Evolutionary conservation across 2,888 invertebrate species (phyloP).

Genomic region (Muschampia plurimacula): DNA sequence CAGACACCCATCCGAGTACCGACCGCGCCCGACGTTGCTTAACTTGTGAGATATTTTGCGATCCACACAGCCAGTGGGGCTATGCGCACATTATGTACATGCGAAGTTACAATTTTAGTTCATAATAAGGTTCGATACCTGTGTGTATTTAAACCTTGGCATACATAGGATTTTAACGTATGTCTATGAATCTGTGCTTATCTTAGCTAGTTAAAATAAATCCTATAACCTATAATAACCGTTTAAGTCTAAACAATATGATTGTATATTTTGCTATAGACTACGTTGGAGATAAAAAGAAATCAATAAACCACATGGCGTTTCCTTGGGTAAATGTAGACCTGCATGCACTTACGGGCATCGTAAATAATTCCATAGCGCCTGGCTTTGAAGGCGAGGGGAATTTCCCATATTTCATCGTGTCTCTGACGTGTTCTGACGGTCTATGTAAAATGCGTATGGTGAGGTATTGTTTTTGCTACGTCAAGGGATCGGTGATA

Average conservation of each 20-base stretch:
- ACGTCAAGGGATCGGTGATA: too few relatives aligned
- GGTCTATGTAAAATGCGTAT: background rate
- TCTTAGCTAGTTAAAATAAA: background rate
- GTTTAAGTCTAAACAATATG: background rate
- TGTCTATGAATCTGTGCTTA: too few relatives aligned
- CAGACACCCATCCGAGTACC: slow-evolving; percentile 50
- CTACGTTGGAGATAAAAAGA: background rate
- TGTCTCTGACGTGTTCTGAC: slow-evolving; percentile 11
- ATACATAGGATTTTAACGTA: too few relatives aligned
- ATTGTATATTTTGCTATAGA: slow-evolving; percentile 8
- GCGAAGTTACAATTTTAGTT: too few relatives aligned
- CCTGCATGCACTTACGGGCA: slow-evolving; percentile 23
- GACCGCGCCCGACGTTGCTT: slow-evolving; percentile 58
- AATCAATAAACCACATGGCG: slow-evolving; percentile 28
- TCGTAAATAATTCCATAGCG: slow-evolving; percentile 26
- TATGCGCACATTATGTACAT: too few relatives aligned
- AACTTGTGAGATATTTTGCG: background rate
- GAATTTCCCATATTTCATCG: slow-evolving; percentile 32
- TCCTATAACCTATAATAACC: background rate
- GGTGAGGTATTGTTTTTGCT: too few relatives aligned
- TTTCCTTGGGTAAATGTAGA: slow-evolving; percentile 26
- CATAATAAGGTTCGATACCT: too few relatives aligned
- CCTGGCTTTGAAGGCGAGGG: slow-evolving; percentile 24
- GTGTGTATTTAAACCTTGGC: too few relatives aligned
- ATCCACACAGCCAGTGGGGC: too few relatives aligned